phyloP scores from a whole-genome alignment of 2,113 vertebrate genomes.

The Takifugu flavidus region DNA sequence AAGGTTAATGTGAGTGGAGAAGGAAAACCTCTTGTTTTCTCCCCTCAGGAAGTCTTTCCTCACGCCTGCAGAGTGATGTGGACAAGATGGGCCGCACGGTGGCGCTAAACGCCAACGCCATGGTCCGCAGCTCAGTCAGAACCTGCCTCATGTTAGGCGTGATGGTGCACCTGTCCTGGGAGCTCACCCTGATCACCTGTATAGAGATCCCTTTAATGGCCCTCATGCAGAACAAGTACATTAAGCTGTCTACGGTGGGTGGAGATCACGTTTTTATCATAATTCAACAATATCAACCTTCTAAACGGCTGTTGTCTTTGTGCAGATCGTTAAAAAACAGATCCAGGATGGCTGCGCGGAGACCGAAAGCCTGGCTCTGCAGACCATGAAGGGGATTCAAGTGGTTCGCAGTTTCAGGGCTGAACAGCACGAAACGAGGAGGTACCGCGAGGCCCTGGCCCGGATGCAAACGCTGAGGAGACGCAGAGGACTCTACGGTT shows the following conservation, averaged over 20 bases:
- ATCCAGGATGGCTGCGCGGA: constrained; percentile 77
- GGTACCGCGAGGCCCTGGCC: constrained; percentile 69
- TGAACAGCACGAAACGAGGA: constrained; percentile 68
- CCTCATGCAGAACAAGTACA: constrained; percentile 54
- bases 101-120: constrained; percentile 75
- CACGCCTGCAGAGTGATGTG: constrained; percentile 79
- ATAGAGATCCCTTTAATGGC: constrained; percentile 74
- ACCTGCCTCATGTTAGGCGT: constrained; percentile 73
- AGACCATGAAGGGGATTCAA: constrained; percentile 70
- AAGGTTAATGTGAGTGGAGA: too few relatives aligned
- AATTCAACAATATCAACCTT: not conserved
- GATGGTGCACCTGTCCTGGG: constrained; percentile 80
- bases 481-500: constrained; percentile 51
- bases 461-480: constrained; percentile 61
- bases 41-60: constrained; percentile 74
- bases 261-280: not conserved
- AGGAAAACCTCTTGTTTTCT: not conserved
- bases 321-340: constrained; percentile 66
- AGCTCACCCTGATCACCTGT: constrained; percentile 79
- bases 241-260: too few relatives aligned
- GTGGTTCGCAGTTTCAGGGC: constrained; percentile 80
- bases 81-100: constrained; percentile 80
- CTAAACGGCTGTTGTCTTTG: not conserved
- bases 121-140: constrained; percentile 76
- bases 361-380: constrained; percentile 70